Evolutionary conservation across 1,140 invertebrate species (phyloP).

Genomic region (Sweltsa coloradensis): DNA sequence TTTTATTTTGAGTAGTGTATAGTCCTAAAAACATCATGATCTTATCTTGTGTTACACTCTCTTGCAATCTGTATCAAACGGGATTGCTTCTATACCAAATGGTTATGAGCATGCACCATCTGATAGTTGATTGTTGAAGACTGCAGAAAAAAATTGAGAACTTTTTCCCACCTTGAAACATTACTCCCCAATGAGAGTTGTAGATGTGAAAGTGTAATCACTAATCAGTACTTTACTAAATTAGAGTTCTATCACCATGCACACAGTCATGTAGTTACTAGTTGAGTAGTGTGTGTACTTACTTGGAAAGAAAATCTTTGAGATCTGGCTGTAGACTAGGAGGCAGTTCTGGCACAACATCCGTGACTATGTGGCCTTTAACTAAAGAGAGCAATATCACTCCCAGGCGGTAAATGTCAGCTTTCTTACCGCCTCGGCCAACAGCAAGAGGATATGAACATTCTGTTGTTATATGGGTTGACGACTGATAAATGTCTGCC

Average conservation of each 20-base stretch:
- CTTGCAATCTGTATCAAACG: too few relatives aligned
- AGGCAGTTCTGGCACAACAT: conserved; percentile 37
- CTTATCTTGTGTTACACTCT: too few relatives aligned
- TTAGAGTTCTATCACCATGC: too few relatives aligned
- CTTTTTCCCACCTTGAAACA: conserved; percentile 10
- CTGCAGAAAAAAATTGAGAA: too few relatives aligned
- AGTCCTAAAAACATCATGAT: too few relatives aligned
- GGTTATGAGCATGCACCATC: too few relatives aligned
- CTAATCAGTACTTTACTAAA: too few relatives aligned
- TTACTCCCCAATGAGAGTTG: too few relatives aligned
- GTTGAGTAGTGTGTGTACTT: conserved; percentile 16
- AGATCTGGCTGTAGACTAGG: conserved; percentile 40
- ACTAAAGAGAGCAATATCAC: conserved; percentile 42
- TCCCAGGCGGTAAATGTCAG: conserved; percentile 57
- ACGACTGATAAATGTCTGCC: conserved; percentile 32
- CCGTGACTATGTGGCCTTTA: conserved; percentile 33
- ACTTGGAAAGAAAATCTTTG: conserved; percentile 56
- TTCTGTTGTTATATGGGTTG: conserved; percentile 20
- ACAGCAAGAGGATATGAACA: conserved; percentile 35
- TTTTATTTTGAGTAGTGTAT: too few relatives aligned
- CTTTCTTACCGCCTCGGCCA: conserved; percentile 53
- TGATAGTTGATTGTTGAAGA: too few relatives aligned
- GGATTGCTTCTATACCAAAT: too few relatives aligned
- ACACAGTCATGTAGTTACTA: background rate
- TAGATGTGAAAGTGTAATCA: background rate